These are phyloP conservation scores for Eumaeus atala DNA, from an alignment of 1,140 invertebrate genomes.

Conservation along the genomic window DNA sequence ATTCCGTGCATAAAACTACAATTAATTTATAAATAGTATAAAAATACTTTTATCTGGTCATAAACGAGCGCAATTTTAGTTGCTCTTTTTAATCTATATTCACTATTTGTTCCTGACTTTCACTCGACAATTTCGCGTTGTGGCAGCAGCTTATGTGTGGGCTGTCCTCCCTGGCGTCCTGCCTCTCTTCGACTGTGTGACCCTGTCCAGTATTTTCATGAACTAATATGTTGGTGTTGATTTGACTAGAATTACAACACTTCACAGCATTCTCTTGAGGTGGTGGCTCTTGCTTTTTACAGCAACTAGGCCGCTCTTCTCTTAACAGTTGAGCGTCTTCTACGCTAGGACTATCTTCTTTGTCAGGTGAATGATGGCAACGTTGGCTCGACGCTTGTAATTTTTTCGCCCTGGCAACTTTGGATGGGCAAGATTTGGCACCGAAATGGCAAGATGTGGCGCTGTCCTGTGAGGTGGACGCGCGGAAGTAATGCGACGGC, in stretches of 20 bases:
- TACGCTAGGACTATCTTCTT: conserved; percentile 50
- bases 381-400: conserved; percentile 28
- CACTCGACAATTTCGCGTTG: conserved; percentile 34
- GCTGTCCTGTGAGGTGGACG: conserved; percentile 31
- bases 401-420: conserved; percentile 46
- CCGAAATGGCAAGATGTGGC: conserved; percentile 45
- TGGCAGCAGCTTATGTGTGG: conserved; percentile 57
- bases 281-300: conserved; percentile 41
- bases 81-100: conserved; percentile 2
- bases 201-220: conserved; percentile 28
- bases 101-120: conserved; percentile 59
- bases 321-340: conserved; percentile 50
- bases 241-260: conserved; percentile 43
- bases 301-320: conserved; percentile 40
- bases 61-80: too few relatives aligned
- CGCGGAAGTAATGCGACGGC: conserved; percentile 57
- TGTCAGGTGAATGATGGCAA: conserved; percentile 38
- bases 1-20: too few relatives aligned
- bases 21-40: too few relatives aligned
- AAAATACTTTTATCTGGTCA: too few relatives aligned
- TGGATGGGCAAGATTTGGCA: conserved; percentile 52
- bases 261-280: conserved; percentile 33
- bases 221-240: conserved; percentile 25
- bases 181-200: conserved; percentile 6
- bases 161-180: conserved; percentile 40